Conservation (phyloP, 37 sponge, comb jelly and placozoan genomes). For the Axinella damicornis region DNA sequence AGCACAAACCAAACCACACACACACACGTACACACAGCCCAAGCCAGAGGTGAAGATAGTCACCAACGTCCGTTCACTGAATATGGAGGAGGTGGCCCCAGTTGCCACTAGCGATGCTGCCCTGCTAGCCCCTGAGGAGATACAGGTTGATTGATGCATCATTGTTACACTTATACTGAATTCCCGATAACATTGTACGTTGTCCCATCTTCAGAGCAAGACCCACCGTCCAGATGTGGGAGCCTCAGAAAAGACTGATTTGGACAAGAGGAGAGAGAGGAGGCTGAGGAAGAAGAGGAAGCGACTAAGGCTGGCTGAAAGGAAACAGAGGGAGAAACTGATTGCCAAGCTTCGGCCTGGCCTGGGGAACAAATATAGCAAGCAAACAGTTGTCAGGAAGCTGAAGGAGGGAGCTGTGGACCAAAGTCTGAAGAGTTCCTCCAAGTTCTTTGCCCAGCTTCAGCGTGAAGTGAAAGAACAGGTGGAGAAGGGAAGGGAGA, state of each 20-base stretch:
- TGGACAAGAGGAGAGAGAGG: slow-evolving; percentile 68
- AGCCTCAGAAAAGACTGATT: slow-evolving; percentile 64
- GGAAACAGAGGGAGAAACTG: slow-evolving; percentile 38
- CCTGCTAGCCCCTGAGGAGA: slow-evolving; percentile 84
- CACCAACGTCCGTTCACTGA: slow-evolving; percentile 75
- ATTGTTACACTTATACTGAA: slow-evolving; percentile 5
- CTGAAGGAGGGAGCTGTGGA: slow-evolving; percentile 36
- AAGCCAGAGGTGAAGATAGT: slow-evolving; percentile 85
- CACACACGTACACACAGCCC: slow-evolving; percentile 13
- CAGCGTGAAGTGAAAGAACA: slow-evolving; percentile 61
- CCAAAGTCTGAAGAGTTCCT: slow-evolving; percentile 65
- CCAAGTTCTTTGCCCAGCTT: slow-evolving; percentile 69
- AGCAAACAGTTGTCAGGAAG: slow-evolving; percentile 28
- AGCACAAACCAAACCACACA: no score
- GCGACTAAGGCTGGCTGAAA: slow-evolving; percentile 38
- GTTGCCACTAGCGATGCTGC: slow-evolving; percentile 67
- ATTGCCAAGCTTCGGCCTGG: slow-evolving; percentile 57
- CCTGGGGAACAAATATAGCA: slow-evolving; percentile 69
- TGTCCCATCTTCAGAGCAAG: slow-evolving; percentile 5
- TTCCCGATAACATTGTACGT: not conserved
- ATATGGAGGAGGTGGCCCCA: slow-evolving; percentile 88
- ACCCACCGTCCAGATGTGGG: slow-evolving; percentile 26
- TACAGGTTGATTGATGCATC: slow-evolving; percentile 47
- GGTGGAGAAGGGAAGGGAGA: slow-evolving; percentile 5
- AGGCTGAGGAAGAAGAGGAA: slow-evolving; percentile 67